Evolutionary conservation across 2,797 vertebrate genomes (phyloP), one percentile per base, ranked within the genome.

Genomic region (Sylvilagus floridanus): DNA sequence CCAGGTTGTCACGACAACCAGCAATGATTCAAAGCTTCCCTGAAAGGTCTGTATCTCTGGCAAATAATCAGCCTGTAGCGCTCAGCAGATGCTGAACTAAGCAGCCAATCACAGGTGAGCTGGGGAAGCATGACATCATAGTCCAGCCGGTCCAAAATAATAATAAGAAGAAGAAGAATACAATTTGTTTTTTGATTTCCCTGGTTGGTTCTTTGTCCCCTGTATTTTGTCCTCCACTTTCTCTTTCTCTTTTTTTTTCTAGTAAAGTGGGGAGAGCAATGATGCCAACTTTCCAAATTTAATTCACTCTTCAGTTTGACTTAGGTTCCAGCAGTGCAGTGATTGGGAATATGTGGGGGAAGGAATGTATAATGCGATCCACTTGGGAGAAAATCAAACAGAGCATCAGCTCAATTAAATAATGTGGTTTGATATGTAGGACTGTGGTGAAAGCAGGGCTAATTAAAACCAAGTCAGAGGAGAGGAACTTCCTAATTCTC

Each of bases 1-100:
- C 95, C 96, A 86, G 98, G 99, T 99, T 99, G 99, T 99, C 99
- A 99, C 95, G 99, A 99, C 99, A 99, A 99, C 99, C 98, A 98
- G 98, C 96, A 98, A 96, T 98, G 98, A 99, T 98, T 99, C 98
- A 98, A 98, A 98, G 97, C 97, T 42, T 96, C 98, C 98, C 97
- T 97, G 98, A 99, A 99, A 98, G 98, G 98, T 98, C 98, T 99
- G 98, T 98, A 99, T 99, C 99, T 99, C 98, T 97, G 98, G 99
- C 98, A 98, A 97, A 98, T 98, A 98, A 98, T 98, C 98, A 98
- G 98, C 98, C 98, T 98, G 99, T 98, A 98, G 99, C 98, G 97
- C 98, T 97, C 98, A 98, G 98, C 99, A 99, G 99, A 99, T 99
- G 99, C 99, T 99, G 98, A 95, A 96, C 96, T 92, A 95, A 69